Percentiles rank a stretch among this genome's conserved stretches.
phyloP scores from a whole-genome alignment of 2,113 vertebrate genomes.

The Tor tambroides region DNA sequence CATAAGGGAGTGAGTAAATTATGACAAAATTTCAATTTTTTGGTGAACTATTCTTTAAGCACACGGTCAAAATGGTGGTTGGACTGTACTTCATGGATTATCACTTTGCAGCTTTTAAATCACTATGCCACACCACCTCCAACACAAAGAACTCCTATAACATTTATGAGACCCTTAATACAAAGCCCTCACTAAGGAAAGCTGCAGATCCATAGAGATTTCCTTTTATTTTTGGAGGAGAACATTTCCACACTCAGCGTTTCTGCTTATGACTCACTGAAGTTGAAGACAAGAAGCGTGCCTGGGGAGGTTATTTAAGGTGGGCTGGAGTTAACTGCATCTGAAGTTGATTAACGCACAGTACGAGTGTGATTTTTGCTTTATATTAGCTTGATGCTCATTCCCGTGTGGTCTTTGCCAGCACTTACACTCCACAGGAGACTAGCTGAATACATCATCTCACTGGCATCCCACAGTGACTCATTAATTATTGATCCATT shows the following conservation, averaged over 20 bases:
- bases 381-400: constrained; percentile 35
- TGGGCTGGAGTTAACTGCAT: constrained; percentile 47
- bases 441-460: constrained; percentile 32
- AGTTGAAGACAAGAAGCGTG: neutral
- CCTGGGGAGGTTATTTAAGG: constrained; percentile 15
- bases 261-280: neutral
- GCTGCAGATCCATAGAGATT: neutral
- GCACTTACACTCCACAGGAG: constrained; percentile 36
- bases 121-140: neutral
- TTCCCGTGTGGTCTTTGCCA: constrained; percentile 56
- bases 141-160: neutral
- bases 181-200: neutral
- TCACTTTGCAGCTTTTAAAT: neutral
- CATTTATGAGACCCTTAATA: neutral
- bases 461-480: neutral
- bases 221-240: neutral
- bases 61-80: neutral
- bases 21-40: no score
- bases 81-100: neutral
- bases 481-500: constrained; percentile 59
- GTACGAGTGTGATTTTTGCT: constrained; percentile 35
- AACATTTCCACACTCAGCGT: constrained; percentile 2
- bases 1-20: no score
- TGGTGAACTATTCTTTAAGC: no score
- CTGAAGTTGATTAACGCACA: constrained; percentile 43